These are phyloP conservation scores for Tetragnatha versicolor DNA, from an alignment of 1,140 invertebrate genomes.

Conservation along the genomic window DNA sequence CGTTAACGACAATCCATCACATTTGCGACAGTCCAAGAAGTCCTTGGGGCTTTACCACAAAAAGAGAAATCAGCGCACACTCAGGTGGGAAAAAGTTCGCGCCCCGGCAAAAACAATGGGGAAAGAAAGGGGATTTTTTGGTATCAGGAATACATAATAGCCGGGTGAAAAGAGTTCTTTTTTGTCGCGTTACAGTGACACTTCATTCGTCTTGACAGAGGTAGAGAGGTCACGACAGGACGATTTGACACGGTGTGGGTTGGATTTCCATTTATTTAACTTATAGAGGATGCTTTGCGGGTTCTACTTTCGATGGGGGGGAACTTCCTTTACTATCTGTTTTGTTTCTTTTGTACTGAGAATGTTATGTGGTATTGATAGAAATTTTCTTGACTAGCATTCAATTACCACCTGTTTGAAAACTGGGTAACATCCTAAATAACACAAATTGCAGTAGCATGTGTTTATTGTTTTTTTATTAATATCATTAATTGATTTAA, in stretches of 20 bases:
- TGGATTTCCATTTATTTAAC: too few species aligned
- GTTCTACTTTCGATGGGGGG: too few species aligned
- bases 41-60: conserved; percentile 26
- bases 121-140: conserved; percentile 26
- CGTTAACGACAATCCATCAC: conserved; percentile 46
- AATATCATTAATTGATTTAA: too few species aligned
- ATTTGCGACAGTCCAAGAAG: conserved; percentile 28
- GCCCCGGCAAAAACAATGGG: neutral
- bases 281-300: too few species aligned
- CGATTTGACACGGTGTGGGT: neutral
- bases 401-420: too few species aligned
- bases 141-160: conserved; percentile 28
- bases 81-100: neutral
- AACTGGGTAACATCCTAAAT: too few species aligned
- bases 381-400: too few species aligned
- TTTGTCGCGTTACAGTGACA: neutral
- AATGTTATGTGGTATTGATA: too few species aligned
- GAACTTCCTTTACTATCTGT: too few species aligned
- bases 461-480: too few species aligned
- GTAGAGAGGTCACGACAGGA: neutral
- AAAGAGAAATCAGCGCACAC: conserved; percentile 4
- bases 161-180: neutral
- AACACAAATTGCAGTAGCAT: too few species aligned
- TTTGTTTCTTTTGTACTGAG: too few species aligned
- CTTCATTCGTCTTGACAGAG: conserved; percentile 6